Conservation (phyloP, 2,888 invertebrate genomes). For the Ennomos erosarius region DNA sequence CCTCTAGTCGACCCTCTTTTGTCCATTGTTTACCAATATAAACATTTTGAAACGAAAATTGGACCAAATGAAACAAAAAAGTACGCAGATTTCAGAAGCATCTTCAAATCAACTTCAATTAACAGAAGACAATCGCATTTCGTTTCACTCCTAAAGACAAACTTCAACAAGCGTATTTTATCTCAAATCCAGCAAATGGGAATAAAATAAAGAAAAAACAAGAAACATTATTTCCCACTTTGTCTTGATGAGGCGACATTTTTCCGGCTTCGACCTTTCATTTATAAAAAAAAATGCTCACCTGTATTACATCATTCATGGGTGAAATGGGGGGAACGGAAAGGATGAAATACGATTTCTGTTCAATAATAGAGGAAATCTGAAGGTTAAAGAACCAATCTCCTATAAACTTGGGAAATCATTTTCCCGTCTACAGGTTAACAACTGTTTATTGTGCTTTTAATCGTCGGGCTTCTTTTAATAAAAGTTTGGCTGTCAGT, state of each 20-base stretch:
- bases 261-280: slow-evolving; percentile 42
- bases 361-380: slow-evolving; percentile 39
- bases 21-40: too few species aligned
- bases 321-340: slow-evolving; percentile 40
- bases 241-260: slow-evolving; percentile 42
- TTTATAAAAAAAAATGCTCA: slow-evolving; percentile 39
- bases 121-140: slow-evolving; percentile 20
- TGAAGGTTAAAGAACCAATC: slow-evolving; percentile 40
- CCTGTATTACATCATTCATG: slow-evolving; percentile 42
- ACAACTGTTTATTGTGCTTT: slow-evolving; percentile 35
- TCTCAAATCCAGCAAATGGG: slow-evolving; percentile 16
- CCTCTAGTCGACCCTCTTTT: too few species aligned
- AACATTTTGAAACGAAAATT: neutral
- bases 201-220: slow-evolving; percentile 32
- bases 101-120: slow-evolving; percentile 27
- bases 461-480: slow-evolving; percentile 20
- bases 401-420: slow-evolving; percentile 36
- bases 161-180: slow-evolving; percentile 29
- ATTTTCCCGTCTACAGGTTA: slow-evolving; percentile 32
- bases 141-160: slow-evolving; percentile 23
- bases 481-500: slow-evolving; percentile 12
- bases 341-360: slow-evolving; percentile 44
- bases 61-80: neutral
- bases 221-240: slow-evolving; percentile 43
- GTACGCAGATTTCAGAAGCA: slow-evolving; percentile 14